Conservation (phyloP, 2,797 vertebrate genomes). For the Periparus ater region DNA sequence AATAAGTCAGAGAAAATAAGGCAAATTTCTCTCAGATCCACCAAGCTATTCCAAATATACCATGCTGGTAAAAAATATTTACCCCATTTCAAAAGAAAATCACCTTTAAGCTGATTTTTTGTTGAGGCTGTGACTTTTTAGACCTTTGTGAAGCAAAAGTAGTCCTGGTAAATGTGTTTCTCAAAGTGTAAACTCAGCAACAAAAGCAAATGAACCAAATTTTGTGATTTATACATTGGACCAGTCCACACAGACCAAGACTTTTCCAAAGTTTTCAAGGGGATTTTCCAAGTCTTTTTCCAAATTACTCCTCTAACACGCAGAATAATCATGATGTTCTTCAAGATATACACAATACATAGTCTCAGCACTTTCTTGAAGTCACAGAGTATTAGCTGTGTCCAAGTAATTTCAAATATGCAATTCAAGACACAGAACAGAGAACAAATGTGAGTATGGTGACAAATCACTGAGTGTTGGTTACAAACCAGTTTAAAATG, state of each 20-base stretch:
- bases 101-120: background rate
- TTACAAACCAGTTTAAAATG: background rate
- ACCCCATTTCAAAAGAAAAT: background rate
- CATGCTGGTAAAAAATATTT: background rate
- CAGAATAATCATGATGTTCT: background rate
- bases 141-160: background rate
- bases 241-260: background rate
- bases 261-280: background rate
- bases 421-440: background rate
- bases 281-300: background rate
- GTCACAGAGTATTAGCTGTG: background rate
- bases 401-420: background rate
- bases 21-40: background rate
- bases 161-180: background rate
- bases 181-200: background rate
- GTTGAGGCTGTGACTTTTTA: background rate
- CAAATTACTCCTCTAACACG: background rate
- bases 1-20: background rate
- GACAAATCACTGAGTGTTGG: background rate
- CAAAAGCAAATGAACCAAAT: background rate
- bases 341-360: background rate
- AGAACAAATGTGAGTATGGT: background rate
- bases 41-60: background rate
- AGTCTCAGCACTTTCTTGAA: background rate
- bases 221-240: background rate